Conservation (phyloP, 1,140 invertebrate genomes). For the Drosophila rufa region DNA sequence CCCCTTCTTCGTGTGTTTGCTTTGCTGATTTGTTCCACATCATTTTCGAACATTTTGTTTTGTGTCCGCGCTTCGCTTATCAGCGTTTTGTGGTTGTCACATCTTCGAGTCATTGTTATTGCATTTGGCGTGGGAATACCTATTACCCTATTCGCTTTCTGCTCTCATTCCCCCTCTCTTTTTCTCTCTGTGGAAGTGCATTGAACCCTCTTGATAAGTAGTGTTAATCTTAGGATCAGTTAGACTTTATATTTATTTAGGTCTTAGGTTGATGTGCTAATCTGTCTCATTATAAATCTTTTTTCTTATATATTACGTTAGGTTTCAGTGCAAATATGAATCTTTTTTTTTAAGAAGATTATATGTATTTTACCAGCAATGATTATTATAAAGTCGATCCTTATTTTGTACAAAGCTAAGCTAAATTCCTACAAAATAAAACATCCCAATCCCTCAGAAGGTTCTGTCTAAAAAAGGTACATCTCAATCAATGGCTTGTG, state of each 20-base stretch:
- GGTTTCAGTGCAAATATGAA: background rate
- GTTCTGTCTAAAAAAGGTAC: background rate
- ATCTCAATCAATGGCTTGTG: constrained; percentile 26
- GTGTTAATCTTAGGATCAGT: background rate
- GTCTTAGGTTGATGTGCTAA: background rate
- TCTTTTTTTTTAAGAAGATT: background rate
- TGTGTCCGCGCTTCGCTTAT: constrained; percentile 40
- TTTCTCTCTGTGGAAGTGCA: constrained; percentile 11
- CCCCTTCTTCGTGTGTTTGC: constrained; percentile 52
- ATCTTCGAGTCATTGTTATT: constrained; percentile 33
- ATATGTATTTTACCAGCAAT: background rate
- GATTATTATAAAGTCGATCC: too few relatives aligned
- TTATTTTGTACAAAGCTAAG: too few relatives aligned
- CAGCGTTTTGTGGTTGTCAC: constrained; percentile 50
- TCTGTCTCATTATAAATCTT: background rate
- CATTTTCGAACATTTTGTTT: constrained; percentile 53
- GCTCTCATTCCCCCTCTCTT: background rate
- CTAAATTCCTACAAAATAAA: background rate
- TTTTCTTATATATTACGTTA: background rate
- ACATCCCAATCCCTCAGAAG: background rate
- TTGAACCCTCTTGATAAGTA: constrained; percentile 34
- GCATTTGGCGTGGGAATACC: constrained; percentile 45
- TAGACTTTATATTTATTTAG: background rate
- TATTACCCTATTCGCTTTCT: background rate
- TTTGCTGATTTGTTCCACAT: constrained; percentile 73